phyloP scores from a whole-genome alignment of 1,140 invertebrate genomes.

The Choristoneura fumiferana region DNA sequence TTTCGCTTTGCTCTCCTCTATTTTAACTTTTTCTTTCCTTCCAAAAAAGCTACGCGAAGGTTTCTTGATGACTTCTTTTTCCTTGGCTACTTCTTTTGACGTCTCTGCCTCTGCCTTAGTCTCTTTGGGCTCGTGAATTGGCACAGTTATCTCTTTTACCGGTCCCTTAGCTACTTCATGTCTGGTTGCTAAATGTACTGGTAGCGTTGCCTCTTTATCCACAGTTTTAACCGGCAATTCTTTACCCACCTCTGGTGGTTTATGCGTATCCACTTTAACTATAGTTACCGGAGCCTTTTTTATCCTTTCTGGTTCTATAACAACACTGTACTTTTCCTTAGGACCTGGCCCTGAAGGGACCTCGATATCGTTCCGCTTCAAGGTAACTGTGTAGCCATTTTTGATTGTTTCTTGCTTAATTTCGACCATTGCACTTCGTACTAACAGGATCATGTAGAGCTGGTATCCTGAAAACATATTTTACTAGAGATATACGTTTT shows the following conservation, averaged over 20 bases:
- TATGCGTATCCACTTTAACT: background rate
- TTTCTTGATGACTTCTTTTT: background rate
- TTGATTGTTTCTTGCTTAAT: conserved; percentile 30
- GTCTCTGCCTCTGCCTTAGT: background rate
- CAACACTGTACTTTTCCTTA: background rate
- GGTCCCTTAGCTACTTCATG: background rate
- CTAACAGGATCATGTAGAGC: conserved; percentile 46
- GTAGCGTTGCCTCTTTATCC: background rate
- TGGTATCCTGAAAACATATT: conserved; percentile 44
- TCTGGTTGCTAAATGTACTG: background rate
- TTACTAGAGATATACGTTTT: too few species aligned
- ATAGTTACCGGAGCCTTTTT: background rate
- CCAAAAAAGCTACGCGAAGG: background rate
- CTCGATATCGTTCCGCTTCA: background rate
- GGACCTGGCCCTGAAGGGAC: background rate
- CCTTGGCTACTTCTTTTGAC: background rate
- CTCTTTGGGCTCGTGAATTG: background rate
- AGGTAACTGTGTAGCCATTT: conserved; percentile 23
- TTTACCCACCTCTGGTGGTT: background rate
- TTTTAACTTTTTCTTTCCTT: conserved; percentile 6
- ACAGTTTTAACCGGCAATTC: background rate
- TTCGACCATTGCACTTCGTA: conserved; percentile 52
- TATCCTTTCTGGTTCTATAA: background rate
- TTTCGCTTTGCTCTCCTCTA: background rate
- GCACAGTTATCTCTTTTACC: too few species aligned